Base-by-base conservation (phyloP, 1,140 invertebrate species). In the Octopus bimaculoides region DNA sequence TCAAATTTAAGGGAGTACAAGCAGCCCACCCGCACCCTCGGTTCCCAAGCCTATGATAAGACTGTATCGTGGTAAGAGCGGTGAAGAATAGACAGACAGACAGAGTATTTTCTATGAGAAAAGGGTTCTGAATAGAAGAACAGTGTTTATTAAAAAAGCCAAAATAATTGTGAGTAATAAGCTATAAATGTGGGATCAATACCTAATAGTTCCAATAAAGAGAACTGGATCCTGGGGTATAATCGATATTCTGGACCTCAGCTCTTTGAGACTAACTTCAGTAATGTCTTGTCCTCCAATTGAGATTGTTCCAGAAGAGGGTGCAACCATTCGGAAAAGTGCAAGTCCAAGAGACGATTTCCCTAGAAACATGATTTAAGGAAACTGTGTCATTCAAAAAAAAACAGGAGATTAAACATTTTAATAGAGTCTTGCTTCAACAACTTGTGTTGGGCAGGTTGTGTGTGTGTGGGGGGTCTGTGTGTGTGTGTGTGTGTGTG, bases 341-440 rank as follows among this genome's bases (percentile, higher is more conserved):
- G 90, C 90, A 66, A 92, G 86, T 12, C 91, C 92, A 17, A 93
- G 78, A 6, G 92, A 92, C 2, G 90, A 91, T 82, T 93, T 93
- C 14, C 92, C 92, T 85, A 79, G 94, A 12, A 96, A 95, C 1
- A 92, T 41, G 26, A 41, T 41, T 41, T 41, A 41, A 41, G 26
- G 26, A 41, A 41, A 41, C 26, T 41, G 26, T 41, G 26, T 41
- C 26, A 41, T 41, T 41, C 26, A 41, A 41, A 41, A 41, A 41
- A 41, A 41, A 41, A 41, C 26, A 41, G 26, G 26, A 41, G 26
- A 41, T 41, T 41, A 41, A 41, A 41, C 26, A 41, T 41, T 41
- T 41, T 41, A 41, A 41, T 41, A 41, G 1, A 41, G 26, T 41
- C 26, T 41, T 41, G 26, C 26, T 41, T 41, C 26, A 41, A 41